Evolutionary conservation across 2,113 vertebrate species (phyloP).

Genomic region (Accipiter virgatus): DNA sequence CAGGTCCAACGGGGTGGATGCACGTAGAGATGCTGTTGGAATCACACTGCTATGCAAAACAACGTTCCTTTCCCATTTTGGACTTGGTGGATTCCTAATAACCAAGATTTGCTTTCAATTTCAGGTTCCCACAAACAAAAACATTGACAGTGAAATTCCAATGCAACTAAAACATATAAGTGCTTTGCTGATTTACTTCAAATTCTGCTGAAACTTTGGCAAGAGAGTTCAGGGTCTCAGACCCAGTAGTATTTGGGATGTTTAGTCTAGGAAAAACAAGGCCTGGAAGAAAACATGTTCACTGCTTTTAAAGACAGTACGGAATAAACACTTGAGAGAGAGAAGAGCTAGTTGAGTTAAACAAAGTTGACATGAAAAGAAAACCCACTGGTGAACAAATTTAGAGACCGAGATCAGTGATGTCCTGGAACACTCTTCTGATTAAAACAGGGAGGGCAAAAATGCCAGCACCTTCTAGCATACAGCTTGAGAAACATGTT

Average conservation of each 20-base stretch:
- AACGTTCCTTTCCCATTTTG: neutral
- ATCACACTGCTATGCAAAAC: neutral
- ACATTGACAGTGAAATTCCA: neutral
- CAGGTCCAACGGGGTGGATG: neutral
- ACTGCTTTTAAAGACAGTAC: slow-evolving; percentile 4
- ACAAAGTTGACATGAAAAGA: neutral
- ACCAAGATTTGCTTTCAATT: neutral
- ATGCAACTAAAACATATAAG: neutral
- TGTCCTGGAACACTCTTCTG: neutral
- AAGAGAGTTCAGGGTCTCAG: neutral
- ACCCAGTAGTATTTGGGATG: neutral
- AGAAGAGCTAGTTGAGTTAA: neutral
- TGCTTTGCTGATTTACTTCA: neutral
- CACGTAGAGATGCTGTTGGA: fast-evolving
- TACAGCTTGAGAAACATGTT: neutral
- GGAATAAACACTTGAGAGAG: slow-evolving; percentile 13
- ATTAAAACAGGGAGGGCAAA: neutral
- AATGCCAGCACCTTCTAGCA: neutral
- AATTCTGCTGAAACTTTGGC: neutral
- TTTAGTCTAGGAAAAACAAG: slow-evolving; percentile 27
- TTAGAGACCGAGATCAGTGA: neutral
- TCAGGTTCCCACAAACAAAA: neutral
- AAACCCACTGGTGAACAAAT: neutral
- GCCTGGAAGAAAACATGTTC: neutral
- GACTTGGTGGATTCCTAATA: neutral